Base-by-base conservation (phyloP, 92 coral and sea anemone species). In the Siderastrea siderea region DNA sequence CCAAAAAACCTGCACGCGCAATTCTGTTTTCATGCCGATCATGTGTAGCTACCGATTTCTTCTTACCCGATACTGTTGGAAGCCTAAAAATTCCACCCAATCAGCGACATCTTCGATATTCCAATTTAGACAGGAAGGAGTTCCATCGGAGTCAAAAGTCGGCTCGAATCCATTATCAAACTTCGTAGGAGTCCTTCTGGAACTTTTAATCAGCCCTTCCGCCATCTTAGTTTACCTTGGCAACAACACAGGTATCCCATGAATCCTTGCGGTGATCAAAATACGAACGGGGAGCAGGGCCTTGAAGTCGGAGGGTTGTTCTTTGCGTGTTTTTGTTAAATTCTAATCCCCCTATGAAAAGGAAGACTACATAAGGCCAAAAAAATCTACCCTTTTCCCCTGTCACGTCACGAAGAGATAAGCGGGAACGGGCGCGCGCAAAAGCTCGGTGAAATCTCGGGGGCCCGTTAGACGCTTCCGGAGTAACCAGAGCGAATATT, bases 71-170 rank as follows among this genome's bases (percentile, higher is more conserved):
- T 98, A 98, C 82, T 98, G 96, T 44, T 86, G 67, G 83, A 94
- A 95, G 13, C 98, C 99, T 54, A 98, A 87, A 88, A 90, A 87
- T 47, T 94, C 98, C 43, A 98, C 91, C 99, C 99, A 98, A 50
- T 98, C 99, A 43, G 99, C 98, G n/a, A 98, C 99, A 55, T 98
- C 99, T 48, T 95, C 96, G 3, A 89, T 82, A 68, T 78, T 92
- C 99, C 99, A 98, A 14, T 71, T 71, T 8, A 98, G 84, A 86
- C 99, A 98, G 53, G 83, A 72, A 68, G 99, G 99, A 16, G 96
- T 89, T 63, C 98, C 99, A 80, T 98, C 98, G 6, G 8, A 45
- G 70, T 97, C 96, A 91, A 97, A 96, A 51, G 87, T 80, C n/a
- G 99, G 98, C 68, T 86, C 88, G 79, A 86, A 95, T 75, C 98